Evolutionary conservation across 2,113 vertebrate genomes (phyloP), one percentile per base, ranked within the genome.

Genomic region (Gobiocypris rarus): DNA sequence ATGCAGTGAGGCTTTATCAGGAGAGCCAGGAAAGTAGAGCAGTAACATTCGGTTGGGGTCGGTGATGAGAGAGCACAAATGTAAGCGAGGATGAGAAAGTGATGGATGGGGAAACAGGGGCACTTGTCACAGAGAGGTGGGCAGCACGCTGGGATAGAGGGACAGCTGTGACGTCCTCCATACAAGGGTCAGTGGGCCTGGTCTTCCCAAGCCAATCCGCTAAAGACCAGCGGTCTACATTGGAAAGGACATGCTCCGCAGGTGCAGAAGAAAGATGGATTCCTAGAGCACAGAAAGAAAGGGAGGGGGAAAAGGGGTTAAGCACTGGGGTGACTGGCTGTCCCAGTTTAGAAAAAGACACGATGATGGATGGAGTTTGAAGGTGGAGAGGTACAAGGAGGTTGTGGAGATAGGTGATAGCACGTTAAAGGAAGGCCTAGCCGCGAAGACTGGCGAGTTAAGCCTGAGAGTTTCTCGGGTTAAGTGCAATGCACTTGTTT

Each of bases 331-430:
- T 91, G 90, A 92, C 78, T 70, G 79, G 84, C 88, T 90, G 89
- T 84, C 89, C 88, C 84, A 85, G 89, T 92, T 92, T 86, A 87
- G 65, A 87, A 84, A 84, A 88, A 31, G 84, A 87, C 87, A 83
- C 88, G 81, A 89, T 92, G 91, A 93, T 92, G 89, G 90, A 93
- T 92, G 88, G 59, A 83, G 84, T 24, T 9, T 48, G 48, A 54
- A 86, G 84, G 71, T 38, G 67, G 81, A 79, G 59, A 85, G 67
- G 78, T 82, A 84, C 69, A 61, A 41, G 54, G 61, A 52, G 67
- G 31, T 84, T 69, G 56, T 22, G 76, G 48, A 84, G 83, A 83
- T 48, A 82, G 86, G 86, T 83, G 84, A 84, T 70, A 31, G 52
- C 82, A 52, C 15, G 22, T 75, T 61, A 86, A 84, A 61, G 1